A percentile compares a stretch with the other conserved stretches of the same genome.
phyloP scores from a whole-genome alignment of 2,888 invertebrate genomes.

The Phyllotreta striolata region DNA sequence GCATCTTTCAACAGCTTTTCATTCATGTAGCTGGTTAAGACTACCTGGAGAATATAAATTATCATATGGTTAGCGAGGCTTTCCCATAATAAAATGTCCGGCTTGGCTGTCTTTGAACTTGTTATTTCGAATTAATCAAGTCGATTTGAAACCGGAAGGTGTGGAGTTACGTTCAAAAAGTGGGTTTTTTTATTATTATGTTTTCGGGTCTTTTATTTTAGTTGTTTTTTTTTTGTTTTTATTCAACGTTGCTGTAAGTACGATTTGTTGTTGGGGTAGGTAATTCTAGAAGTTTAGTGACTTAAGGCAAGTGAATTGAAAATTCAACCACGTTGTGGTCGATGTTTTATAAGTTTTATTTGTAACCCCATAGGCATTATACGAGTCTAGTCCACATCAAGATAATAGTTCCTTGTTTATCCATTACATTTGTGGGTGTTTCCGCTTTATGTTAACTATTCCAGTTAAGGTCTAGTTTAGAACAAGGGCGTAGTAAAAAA shows the following conservation, averaged over 20 bases:
- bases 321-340: too few species aligned
- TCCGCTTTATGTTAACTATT: slow-evolving; percentile 5
- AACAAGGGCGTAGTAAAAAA: slow-evolving; percentile 4
- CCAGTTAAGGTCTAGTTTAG: too few species aligned
- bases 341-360: neutral
- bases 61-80: slow-evolving; percentile 22
- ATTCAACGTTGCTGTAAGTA: too few species aligned
- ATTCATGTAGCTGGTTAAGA: slow-evolving; percentile 30
- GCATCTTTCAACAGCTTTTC: slow-evolving; percentile 35
- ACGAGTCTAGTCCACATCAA: slow-evolving; percentile 40
- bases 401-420: slow-evolving; percentile 48
- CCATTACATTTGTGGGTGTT: slow-evolving; percentile 44
- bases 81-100: slow-evolving; percentile 4
- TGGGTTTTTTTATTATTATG: too few species aligned
- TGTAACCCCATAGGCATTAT: slow-evolving; percentile 3
- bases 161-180: too few species aligned
- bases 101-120: neutral
- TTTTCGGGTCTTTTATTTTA: too few species aligned
- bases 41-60: slow-evolving; percentile 32
- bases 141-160: too few species aligned
- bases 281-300: too few species aligned
- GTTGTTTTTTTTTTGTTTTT: too few species aligned
- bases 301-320: too few species aligned
- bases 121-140: too few species aligned
- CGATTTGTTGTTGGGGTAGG: too few species aligned